Conservation (phyloP, 2,113 vertebrate genomes). For the Heptranchias perlo region DNA sequence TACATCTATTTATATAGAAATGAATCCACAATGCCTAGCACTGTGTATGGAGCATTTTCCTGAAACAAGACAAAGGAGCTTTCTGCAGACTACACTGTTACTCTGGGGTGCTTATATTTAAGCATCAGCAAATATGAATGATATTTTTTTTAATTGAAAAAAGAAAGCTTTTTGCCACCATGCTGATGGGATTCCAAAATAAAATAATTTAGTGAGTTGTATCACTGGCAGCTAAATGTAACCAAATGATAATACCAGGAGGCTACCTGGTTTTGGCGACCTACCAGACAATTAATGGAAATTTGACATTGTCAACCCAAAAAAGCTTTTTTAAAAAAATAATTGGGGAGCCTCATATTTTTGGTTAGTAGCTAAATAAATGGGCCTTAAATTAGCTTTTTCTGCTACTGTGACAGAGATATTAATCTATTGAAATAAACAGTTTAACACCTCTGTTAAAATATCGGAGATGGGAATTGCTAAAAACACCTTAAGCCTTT, state of each 20-base stretch:
- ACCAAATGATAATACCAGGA: not conserved
- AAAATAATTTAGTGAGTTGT: not conserved
- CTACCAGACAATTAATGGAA: not conserved
- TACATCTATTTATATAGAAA: not conserved
- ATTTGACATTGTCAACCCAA: not conserved
- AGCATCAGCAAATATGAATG: not conserved
- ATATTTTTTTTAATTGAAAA: not conserved
- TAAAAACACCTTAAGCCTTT: not conserved
- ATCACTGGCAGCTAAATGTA: not conserved
- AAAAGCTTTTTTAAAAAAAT: not conserved
- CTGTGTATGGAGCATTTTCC: not conserved
- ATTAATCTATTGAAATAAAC: slow-evolving; percentile 13
- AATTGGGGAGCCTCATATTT: not conserved
- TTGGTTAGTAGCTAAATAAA: not conserved
- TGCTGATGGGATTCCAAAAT: not conserved
- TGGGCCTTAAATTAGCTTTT: not conserved
- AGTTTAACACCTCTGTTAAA: not conserved
- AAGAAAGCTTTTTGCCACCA: not conserved
- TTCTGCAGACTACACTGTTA: not conserved
- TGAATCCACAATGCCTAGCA: not conserved
- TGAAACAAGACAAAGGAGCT: not conserved
- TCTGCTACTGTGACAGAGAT: not conserved
- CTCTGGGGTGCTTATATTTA: not conserved
- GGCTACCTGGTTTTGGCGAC: not conserved
- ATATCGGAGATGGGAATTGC: not conserved